Evolutionary conservation across 1,140 invertebrate genomes (phyloP), one percentile per base, ranked within the genome.

Genomic region (Arion vulgaris): DNA sequence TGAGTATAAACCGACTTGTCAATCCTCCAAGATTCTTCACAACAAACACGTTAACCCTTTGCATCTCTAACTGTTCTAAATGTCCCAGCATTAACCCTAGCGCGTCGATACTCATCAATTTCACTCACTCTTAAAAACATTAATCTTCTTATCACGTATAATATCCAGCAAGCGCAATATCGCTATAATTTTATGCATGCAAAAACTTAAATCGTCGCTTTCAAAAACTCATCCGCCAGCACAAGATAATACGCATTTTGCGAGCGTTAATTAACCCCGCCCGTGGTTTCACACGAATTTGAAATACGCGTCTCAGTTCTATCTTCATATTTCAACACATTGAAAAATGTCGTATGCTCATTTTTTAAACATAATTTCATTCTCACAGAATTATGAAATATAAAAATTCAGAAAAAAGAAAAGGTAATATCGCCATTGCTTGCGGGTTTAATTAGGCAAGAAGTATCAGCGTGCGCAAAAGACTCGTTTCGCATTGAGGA

Each of bases 291-390:
- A 7, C n/a, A 28, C 62, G 28, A 2, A 32, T 28, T 66, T 66
- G 2, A 34, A 66, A 66, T 32, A 66, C 28, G 28, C 62, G n/a
- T 32, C 62, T 28, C 28, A 66, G 28, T 32, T 66, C 62, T 32
- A 23, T 66, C 62, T 17, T 28, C 11, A 7, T 11, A 28, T 7
- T 32, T 32, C n/a, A 66, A 66, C n/a, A 66, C 62, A 34, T 34
- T 66, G 62, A 66, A 66, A 57, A 66, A 66, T 32, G 62, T 28
- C 28, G 62, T 32, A 66, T 66, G n/a, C 62, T 32, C 62, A 66
- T 66, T 66, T 57, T 66, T 66, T 66, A 66, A 62, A 66, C 62
- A 66, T 66, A 66, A 66, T 66, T 66, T 66, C n/a, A 32, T 66
- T 66, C n/a, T 66, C n/a, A 28, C n/a, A 32, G 62, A 66, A 66